phyloP scores from a whole-genome alignment of 2,888 invertebrate genomes.

The Nebria brevicollis region DNA sequence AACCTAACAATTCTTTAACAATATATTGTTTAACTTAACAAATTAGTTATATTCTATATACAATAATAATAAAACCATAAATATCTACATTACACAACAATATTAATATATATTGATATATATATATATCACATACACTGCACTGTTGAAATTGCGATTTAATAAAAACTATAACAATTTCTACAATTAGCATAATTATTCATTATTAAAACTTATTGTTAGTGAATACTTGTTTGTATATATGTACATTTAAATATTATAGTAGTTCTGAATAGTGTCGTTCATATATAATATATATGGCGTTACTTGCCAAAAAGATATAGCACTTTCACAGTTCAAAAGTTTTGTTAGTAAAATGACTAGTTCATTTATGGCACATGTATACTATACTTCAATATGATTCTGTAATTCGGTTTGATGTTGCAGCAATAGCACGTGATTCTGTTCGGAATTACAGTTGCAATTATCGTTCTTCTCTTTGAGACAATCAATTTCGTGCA shows the following conservation, averaged over 20 bases:
- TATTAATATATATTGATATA: neutral
- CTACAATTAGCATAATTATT: conserved; percentile 7
- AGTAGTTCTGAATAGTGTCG: too few species aligned
- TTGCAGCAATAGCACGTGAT: conserved; percentile 32
- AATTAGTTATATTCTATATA: conserved; percentile 34
- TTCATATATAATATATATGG: too few species aligned
- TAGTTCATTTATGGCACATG: conserved; percentile 7
- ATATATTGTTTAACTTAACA: conserved; percentile 3
- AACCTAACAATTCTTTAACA: conserved; percentile 16
- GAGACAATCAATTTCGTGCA: conserved; percentile 50
- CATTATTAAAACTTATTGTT: neutral
- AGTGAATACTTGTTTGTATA: conserved; percentile 14
- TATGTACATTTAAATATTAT: conserved; percentile 17
- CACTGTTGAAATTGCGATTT: conserved; percentile 4
- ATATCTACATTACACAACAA: conserved; percentile 11
- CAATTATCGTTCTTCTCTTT: conserved; percentile 39
- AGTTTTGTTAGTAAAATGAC: conserved; percentile 19
- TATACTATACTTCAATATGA: conserved; percentile 43
- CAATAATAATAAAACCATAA: conserved; percentile 35
- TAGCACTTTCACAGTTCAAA: neutral
- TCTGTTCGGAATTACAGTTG: conserved; percentile 38
- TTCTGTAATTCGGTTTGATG: conserved; percentile 36
- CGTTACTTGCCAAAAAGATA: neutral
- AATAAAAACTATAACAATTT: conserved; percentile 2
- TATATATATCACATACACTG: conserved; percentile 14